Base-by-base conservation (phyloP, 2,888 invertebrate species). In the Napeogenes inachia region DNA sequence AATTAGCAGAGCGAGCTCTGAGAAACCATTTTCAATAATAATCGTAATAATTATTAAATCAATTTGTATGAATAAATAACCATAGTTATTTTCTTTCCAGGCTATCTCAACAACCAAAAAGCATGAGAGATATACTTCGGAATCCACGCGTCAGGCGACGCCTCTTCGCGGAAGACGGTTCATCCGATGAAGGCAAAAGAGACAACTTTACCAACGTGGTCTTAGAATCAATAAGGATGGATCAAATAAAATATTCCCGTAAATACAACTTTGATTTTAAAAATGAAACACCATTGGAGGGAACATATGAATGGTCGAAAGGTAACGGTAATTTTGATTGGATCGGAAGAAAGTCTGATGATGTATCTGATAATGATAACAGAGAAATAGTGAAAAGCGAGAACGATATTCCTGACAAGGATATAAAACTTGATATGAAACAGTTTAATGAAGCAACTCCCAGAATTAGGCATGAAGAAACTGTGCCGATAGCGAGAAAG, bases 211-310 rank as follows among this genome's bases (percentile, higher is more conserved):
- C 76, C 0, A 87, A 87, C 56, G 68, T 70, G 4, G 70, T 82
- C 12, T 78, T 81, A 71, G 87, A 87, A 65, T 68, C 73, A 0
- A 64, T 72, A 12, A 68, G 65, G 0, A 72, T 64, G 13, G 80
- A 83, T 2, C 68, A 63, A 4, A 64, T 73, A 4, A 76, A 84
- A 71, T 88, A 85, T 10, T 81, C 74, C 46, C 70, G 76, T 13
- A 87, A 84, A 65, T 93, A 91, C 88, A 92, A 92, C 70, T 93
- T 92, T 56, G 92, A 93, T 75, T 91, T 92, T 60, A 80, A 79
- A 62, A 90, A 88, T 2, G 93, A 92, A 64, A 71, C 77, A 1
- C 77, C 85, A 3, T 60, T 84, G 45, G 73, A 76, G 57, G 93
- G 92, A 1, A 76, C 75, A 5, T 92, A 86, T 70, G 78, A 85